A percentile compares a stretch with the other conserved stretches of the same genome.
phyloP scores from a whole-genome alignment of 2,113 vertebrate species.

The Chlorocebus sabaeus region DNA sequence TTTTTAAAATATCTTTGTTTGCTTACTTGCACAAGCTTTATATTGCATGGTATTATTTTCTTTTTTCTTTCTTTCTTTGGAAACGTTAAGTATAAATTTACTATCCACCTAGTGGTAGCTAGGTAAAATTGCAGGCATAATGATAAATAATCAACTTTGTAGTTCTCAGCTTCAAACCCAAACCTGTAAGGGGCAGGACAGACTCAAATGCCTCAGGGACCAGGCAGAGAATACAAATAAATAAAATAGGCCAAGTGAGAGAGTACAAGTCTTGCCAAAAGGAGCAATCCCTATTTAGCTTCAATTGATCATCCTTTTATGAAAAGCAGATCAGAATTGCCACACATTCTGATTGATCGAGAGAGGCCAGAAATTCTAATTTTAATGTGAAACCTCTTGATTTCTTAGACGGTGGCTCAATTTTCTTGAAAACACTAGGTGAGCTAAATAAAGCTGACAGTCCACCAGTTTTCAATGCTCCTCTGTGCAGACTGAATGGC shows the following conservation, averaged over 20 bases:
- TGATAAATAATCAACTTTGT: not conserved
- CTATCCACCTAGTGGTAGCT: constrained; percentile 33
- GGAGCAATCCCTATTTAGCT: not conserved
- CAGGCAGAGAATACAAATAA: not conserved
- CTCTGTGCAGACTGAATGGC: not conserved
- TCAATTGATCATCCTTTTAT: constrained; percentile 35
- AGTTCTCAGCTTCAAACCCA: not conserved
- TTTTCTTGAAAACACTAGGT: constrained; percentile 12
- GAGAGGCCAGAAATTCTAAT: constrained; percentile 36
- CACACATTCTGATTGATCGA: constrained; percentile 33
- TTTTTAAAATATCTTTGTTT: constrained; percentile 40
- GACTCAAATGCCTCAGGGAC: not conserved
- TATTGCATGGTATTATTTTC: not conserved
- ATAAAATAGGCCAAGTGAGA: not conserved
- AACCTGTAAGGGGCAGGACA: not conserved
- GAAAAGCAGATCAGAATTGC: not conserved
- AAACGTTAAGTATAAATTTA: constrained; percentile 43
- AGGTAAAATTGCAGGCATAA: constrained; percentile 48
- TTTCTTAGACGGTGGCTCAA: not conserved
- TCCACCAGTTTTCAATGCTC: not conserved
- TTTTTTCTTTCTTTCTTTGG: not conserved
- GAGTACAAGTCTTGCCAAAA: not conserved
- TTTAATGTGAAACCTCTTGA: not conserved
- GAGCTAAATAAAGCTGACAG: not conserved
- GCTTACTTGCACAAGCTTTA: not conserved